Evolutionary conservation across 2,113 vertebrate species (phyloP).

Genomic region (Ochotona curzoniae): DNA sequence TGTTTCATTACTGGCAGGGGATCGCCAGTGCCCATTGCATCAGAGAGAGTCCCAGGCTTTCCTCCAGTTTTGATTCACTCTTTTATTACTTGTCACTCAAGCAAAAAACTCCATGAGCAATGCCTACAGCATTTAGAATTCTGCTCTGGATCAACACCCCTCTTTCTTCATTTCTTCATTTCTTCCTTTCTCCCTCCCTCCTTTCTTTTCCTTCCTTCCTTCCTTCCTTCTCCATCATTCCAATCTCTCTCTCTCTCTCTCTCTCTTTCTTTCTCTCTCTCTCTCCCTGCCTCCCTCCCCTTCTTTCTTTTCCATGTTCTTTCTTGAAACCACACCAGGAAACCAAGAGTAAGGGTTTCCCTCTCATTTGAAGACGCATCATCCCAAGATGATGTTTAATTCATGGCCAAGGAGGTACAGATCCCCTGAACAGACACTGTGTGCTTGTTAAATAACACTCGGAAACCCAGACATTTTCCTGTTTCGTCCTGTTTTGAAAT

Average conservation of each 20-base stretch:
- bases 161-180: not conserved
- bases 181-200: not conserved
- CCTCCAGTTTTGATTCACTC: not conserved
- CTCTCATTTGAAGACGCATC: conserved; percentile 56
- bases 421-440: conserved; percentile 71
- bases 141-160: not conserved
- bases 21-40: not conserved
- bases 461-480: conserved; percentile 85
- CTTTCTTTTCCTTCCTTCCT: not conserved
- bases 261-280: too few relatives aligned
- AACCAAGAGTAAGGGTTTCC: not conserved
- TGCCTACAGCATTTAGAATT: not conserved
- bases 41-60: not conserved
- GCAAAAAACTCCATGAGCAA: not conserved
- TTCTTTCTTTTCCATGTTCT: not conserved
- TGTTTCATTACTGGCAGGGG: not conserved
- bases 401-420: conserved; percentile 63
- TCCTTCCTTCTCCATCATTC: too few relatives aligned
- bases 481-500: conserved; percentile 81
- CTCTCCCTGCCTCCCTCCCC: too few relatives aligned
- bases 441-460: conserved; percentile 83
- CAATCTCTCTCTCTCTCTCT: too few relatives aligned
- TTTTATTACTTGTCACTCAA: not conserved
- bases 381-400: conserved; percentile 69
- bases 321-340: conserved; percentile 51